Percentiles rank a stretch among this genome's conserved stretches.
Conservation (phyloP, 2,113 vertebrate species). For the Taxidea taxus region DNA sequence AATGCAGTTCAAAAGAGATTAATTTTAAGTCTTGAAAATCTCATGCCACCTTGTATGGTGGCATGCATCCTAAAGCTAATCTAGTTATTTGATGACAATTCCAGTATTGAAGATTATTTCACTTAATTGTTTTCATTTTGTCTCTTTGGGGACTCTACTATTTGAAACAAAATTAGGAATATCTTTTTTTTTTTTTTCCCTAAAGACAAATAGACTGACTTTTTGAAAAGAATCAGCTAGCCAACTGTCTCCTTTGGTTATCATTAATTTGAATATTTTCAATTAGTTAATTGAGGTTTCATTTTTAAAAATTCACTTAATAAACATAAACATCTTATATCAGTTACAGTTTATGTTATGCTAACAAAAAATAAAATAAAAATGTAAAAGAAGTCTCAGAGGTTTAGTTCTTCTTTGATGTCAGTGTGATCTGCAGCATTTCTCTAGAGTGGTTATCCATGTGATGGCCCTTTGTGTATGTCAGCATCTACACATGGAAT, state of each 20-base stretch:
- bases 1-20: conserved; percentile 67
- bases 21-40: conserved; percentile 73
- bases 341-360: neutral
- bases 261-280: conserved; percentile 13
- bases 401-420: neutral
- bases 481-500: neutral
- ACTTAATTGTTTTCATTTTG: conserved; percentile 59
- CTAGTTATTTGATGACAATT: conserved; percentile 69
- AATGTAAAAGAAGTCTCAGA: neutral
- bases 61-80: conserved; percentile 59
- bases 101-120: conserved; percentile 51
- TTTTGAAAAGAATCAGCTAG: neutral
- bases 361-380: neutral
- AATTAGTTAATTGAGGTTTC: neutral
- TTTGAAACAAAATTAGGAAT: conserved; percentile 17
- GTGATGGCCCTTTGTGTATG: fast-evolving
- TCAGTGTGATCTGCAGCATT: neutral
- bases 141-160: neutral
- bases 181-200: neutral
- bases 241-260: neutral
- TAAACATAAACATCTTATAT: neutral
- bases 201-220: neutral
- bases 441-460: neutral
- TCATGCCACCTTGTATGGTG: conserved; percentile 17
- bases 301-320: neutral